Percentiles rank a stretch among this genome's conserved stretches.
phyloP scores from a whole-genome alignment of 2,113 vertebrate species.

The Nerophis lumbriciformis region DNA sequence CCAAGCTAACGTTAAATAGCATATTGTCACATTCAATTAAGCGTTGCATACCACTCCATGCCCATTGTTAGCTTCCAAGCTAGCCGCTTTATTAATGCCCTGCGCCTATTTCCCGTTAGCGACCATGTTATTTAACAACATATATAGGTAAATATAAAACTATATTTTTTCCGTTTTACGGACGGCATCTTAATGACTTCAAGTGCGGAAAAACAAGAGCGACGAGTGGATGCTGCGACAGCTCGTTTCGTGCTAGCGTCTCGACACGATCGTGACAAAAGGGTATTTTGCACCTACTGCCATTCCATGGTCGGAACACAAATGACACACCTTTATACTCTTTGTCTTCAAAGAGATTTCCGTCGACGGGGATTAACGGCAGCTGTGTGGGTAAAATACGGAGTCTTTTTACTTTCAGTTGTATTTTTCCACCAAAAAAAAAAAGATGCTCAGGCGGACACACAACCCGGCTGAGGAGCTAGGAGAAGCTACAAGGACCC shows the following conservation, averaged over 20 bases:
- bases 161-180: rapidly evolving
- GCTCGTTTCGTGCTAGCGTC: constrained; percentile 26
- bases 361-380: constrained; percentile 18
- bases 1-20: background rate
- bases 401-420: constrained; percentile 39
- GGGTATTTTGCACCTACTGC: constrained; percentile 6
- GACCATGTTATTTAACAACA: constrained; percentile 3
- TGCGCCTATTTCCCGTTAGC: background rate
- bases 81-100: constrained; percentile 25
- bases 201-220: constrained; percentile 28
- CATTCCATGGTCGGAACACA: background rate
- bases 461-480: constrained; percentile 59
- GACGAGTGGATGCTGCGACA: constrained; percentile 18
- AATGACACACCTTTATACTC: constrained; percentile 59
- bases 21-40: constrained; percentile 1
- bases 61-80: constrained; percentile 64
- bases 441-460: constrained; percentile 52
- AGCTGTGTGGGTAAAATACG: constrained; percentile 15
- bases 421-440: constrained; percentile 45
- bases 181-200: background rate
- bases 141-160: background rate
- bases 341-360: constrained; percentile 64
- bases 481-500: constrained; percentile 58
- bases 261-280: constrained; percentile 26
- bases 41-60: constrained; percentile 15